Percentiles rank a stretch among this genome's conserved stretches.
Evolutionary conservation across 2,888 invertebrate genomes (phyloP).

Genomic region (Phortica magna): DNA sequence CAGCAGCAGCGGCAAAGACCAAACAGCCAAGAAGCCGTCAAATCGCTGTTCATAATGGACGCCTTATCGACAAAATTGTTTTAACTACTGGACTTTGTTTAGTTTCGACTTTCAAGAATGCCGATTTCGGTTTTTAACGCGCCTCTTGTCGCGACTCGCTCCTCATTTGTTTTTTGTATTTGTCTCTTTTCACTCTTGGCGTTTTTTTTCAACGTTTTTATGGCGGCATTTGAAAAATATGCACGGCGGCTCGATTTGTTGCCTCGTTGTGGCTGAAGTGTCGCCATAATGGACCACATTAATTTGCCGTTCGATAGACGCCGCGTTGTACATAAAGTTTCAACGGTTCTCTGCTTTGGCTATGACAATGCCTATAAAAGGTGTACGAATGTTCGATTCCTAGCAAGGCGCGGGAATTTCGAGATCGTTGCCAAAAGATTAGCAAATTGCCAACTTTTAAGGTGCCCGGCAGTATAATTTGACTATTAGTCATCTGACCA

Average conservation of each 20-base stretch:
- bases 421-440: no score
- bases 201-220: slow-evolving; percentile 12
- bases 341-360: background rate
- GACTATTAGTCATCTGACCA: no score
- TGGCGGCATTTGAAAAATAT: slow-evolving; percentile 33
- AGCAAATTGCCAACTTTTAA: no score
- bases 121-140: slow-evolving; percentile 29
- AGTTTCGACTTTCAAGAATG: slow-evolving; percentile 34
- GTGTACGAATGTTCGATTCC: background rate
- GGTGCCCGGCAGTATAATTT: no score
- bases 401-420: no score
- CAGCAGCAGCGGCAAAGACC: slow-evolving; percentile 65
- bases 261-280: slow-evolving; percentile 16
- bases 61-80: slow-evolving; percentile 73
- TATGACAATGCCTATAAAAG: background rate
- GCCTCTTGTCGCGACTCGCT: slow-evolving; percentile 43
- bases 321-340: background rate
- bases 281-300: slow-evolving; percentile 65
- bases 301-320: slow-evolving; percentile 48
- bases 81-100: slow-evolving; percentile 75
- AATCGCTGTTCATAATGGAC: slow-evolving; percentile 76
- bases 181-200: background rate
- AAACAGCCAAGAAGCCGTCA: slow-evolving; percentile 73
- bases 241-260: slow-evolving; percentile 23
- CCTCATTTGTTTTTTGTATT: slow-evolving; percentile 12